These are phyloP conservation scores for Rhaphigaster nebulosa DNA, from an alignment of 2,888 invertebrate genomes.

Conservation along the genomic window DNA sequence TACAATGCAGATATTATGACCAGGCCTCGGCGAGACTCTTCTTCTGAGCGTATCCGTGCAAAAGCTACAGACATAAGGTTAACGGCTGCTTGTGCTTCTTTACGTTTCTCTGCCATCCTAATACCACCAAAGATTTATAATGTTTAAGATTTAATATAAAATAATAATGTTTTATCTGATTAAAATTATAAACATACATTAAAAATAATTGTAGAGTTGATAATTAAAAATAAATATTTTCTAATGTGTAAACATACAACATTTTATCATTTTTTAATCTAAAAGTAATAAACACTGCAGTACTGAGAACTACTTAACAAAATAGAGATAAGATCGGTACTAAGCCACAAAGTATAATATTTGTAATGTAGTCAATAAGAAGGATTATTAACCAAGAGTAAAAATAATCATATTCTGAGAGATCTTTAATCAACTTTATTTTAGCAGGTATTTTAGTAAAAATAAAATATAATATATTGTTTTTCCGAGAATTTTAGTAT, in stretches of 20 bases:
- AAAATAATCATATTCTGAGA: too few species aligned
- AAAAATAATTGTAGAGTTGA: neutral
- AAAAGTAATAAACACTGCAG: too few species aligned
- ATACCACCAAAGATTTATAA: neutral
- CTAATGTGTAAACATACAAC: neutral
- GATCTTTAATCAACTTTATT: too few species aligned
- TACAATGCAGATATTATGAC: slow-evolving; percentile 88
- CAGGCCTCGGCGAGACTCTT: slow-evolving; percentile 86
- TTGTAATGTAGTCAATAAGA: too few species aligned
- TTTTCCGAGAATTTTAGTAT: too few species aligned
- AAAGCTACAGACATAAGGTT: slow-evolving; percentile 94
- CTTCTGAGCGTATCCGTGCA: slow-evolving; percentile 83
- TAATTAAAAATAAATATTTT: neutral
- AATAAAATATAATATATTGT: too few species aligned
- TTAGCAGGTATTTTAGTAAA: too few species aligned
- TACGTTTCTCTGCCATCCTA: slow-evolving; percentile 82
- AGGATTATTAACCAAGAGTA: too few species aligned
- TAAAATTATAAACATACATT: neutral
- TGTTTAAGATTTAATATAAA: neutral
- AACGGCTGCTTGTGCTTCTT: slow-evolving; percentile 88
- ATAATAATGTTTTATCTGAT: neutral
- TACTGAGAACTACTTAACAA: too few species aligned
- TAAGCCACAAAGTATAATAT: too few species aligned
- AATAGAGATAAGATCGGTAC: too few species aligned
- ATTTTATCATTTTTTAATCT: too few species aligned